Evolutionary conservation across 2,888 invertebrate genomes (phyloP).

Genomic region (Lacanobia oleracea): DNA sequence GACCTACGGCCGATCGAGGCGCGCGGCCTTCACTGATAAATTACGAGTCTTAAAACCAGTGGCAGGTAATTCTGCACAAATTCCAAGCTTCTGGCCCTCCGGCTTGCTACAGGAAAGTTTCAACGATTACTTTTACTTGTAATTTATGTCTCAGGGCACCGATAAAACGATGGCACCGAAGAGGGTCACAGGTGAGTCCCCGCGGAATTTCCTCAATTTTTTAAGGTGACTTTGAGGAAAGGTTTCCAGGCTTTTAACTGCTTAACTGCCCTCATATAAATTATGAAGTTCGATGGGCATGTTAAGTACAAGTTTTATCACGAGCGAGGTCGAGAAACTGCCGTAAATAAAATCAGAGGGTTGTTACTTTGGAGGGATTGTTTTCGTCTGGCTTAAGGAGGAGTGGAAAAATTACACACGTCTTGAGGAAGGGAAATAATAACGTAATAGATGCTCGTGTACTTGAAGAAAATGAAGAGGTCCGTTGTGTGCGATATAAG

Average conservation of each 20-base stretch:
- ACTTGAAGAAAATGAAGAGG: slow-evolving; percentile 76
- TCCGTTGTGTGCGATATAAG: slow-evolving; percentile 70
- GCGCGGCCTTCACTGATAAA: slow-evolving; percentile 89
- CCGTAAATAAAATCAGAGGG: slow-evolving; percentile 55
- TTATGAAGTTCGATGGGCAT: slow-evolving; percentile 66
- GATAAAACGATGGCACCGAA: slow-evolving; percentile 82
- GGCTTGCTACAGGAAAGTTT: slow-evolving; percentile 85
- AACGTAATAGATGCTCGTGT: slow-evolving; percentile 65
- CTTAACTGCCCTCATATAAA: slow-evolving; percentile 70
- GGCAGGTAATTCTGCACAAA: slow-evolving; percentile 91
- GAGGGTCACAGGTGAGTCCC: slow-evolving; percentile 85
- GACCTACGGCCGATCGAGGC: slow-evolving; percentile 79
- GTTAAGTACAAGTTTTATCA: slow-evolving; percentile 61
- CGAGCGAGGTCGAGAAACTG: slow-evolving; percentile 48
- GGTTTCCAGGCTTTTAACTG: slow-evolving; percentile 70
- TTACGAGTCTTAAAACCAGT: slow-evolving; percentile 91
- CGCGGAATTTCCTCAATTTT: slow-evolving; percentile 75
- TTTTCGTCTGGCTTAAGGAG: slow-evolving; percentile 55
- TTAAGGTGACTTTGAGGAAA: slow-evolving; percentile 69
- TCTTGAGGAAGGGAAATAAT: slow-evolving; percentile 62
- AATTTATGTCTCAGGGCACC: slow-evolving; percentile 87
- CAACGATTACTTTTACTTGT: slow-evolving; percentile 88
- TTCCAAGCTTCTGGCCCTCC: slow-evolving; percentile 82
- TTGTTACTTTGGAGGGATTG: slow-evolving; percentile 55
- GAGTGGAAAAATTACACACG: slow-evolving; percentile 62